Base-by-base conservation (phyloP, 2,888 invertebrate genomes). In the Teleiodes luculella region DNA sequence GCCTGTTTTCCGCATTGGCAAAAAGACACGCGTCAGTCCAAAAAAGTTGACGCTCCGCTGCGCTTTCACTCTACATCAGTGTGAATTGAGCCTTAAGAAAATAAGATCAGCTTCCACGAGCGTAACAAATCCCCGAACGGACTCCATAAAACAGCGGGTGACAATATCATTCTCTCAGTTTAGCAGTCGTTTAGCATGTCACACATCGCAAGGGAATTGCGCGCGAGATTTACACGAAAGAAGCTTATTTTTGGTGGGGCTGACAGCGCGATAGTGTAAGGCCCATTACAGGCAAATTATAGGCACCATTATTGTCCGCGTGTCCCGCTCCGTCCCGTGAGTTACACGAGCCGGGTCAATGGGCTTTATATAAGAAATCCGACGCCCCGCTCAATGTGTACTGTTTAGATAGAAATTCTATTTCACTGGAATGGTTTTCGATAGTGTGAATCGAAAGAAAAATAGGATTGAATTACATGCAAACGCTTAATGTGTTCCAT, bases 261-360 rank as follows among this genome's bases (percentile, higher is more conserved):
- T 84, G 86, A 86, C 87, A 87, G 81, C 74, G 83, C 85, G 86
- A 87, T 87, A 87, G 87, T 86, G 83, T 85, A 83, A 79, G 80
- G 80, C 83, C 86, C 86, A 86, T 86, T 86, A 86, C 82, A 85
- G 80, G 83, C 83, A 86, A 86, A 86, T 86, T 86, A 86, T 86
- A 78, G 78, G 74, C 55, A 78, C 84, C 83, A 85, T 86, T 86
- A 86, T 84, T 77, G 85, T 82, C 83, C 84, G 80, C 73, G 76
- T 80, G 83, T 83, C 86, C 80, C 79, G 79, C 74, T 74, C 72
- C 28, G 43, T 70, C 67, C 67, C 71, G 76, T 85, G 85, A 86
- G 81, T 84, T 86, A 85, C 81, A 68, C 71, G 72, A 69, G 69
- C 71, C 76, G 80, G 85, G 85, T 83, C 86, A 86, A 81, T 83